These are phyloP conservation scores for Hucho hucho DNA, from an alignment of 2,113 vertebrate genomes.

Conservation along the genomic window DNA sequence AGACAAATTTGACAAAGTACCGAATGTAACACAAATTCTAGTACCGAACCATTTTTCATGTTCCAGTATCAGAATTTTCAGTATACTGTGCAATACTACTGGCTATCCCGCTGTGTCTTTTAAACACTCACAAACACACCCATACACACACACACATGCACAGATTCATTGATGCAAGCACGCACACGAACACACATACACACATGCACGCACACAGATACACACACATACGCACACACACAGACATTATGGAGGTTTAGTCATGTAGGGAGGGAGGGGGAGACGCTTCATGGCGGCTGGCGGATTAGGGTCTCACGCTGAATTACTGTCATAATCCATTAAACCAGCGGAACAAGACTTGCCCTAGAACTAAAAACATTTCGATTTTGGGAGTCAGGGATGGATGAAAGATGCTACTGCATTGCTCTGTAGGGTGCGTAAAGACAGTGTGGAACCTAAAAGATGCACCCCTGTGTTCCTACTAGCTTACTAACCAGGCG, in stretches of 20 bases:
- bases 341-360: constrained; percentile 52
- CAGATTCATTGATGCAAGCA: too few relatives aligned
- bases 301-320: constrained; percentile 64
- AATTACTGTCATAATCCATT: constrained; percentile 65
- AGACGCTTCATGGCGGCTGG: constrained; percentile 21
- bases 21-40: too few relatives aligned
- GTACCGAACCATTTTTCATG: too few relatives aligned
- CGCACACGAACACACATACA: too few relatives aligned
- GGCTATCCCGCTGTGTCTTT: too few relatives aligned
- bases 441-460: not conserved
- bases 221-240: not conserved
- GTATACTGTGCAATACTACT: too few relatives aligned
- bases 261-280: constrained; percentile 47
- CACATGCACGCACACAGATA: not conserved
- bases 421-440: not conserved
- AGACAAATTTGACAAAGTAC: too few relatives aligned
- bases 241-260: constrained; percentile 49
- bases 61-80: too few relatives aligned
- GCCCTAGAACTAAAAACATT: constrained; percentile 50
- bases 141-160: too few relatives aligned
- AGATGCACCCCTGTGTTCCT: not conserved
- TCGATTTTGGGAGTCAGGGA: constrained; percentile 36
- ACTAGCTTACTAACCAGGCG: too few relatives aligned
- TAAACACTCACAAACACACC: too few relatives aligned
- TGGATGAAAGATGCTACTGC: not conserved